Base-by-base conservation (phyloP, 2,888 invertebrate genomes). In the Aleiodes leptofemur region DNA sequence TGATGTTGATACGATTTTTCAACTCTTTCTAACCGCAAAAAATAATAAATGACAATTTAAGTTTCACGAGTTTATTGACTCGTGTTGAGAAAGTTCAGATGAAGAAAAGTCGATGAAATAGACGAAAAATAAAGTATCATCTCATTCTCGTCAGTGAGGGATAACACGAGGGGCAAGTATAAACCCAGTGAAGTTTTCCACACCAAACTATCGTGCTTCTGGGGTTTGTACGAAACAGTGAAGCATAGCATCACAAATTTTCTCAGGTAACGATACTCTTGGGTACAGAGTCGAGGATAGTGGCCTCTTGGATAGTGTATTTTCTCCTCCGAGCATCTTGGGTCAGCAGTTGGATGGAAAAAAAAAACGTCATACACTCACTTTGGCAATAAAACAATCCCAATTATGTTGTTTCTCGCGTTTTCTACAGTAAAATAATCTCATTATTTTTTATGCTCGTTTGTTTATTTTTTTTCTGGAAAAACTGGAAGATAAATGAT, bases 181-280 rank as follows among this genome's bases (percentile, higher is more conserved):
- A 68, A 50, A 68, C 11, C 66, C 50, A 68, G 43, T 68, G 66
- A 50, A 68, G 66, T 68, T 68, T 66, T 48, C 70, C 11, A 3
- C 43, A 9, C 43, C 43, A 43, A 57, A 34, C 70, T 57, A 48
- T 48, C 57, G 23, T 34, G 53, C 64, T 55, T 34, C 69, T 53
- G 53, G 72, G 48, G 48, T 68, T 50, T 68, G 66, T 68, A 50
- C 66, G n/a, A 14, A 43, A 43, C 43, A 43, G 43, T 29, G 50
- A 50, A 68, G 66, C 64, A 48, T 48, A 31, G 64, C 51, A 23
- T 48, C 66, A 68, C 64, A 72, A 72, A 72, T 72, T 72, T 61
- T 14, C 43, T 11, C 55, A 53, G 61, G 61, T 72, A 72, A 72
- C 53, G 72, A 72, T 53, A 64, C 72, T 64, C 72, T 23, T 14